Evolutionary conservation across 2,113 vertebrate species (phyloP), one percentile per base, ranked within the genome.

Genomic region (Chamaea fasciata): DNA sequence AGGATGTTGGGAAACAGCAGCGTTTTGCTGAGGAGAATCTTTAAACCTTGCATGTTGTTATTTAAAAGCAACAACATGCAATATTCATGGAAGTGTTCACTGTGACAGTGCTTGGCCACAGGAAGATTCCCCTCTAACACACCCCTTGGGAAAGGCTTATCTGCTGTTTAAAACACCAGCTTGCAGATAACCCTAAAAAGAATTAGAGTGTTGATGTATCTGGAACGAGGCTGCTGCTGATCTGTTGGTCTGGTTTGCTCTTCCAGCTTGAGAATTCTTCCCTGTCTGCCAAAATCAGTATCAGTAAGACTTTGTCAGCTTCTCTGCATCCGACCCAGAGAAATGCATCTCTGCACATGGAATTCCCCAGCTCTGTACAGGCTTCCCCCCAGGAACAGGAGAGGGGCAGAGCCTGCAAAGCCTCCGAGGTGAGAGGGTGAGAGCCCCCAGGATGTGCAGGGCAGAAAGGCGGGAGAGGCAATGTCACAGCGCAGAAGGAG

Each of bases 321-420:
- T 83, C 94, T 90, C 91, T 83, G 76, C 77, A 87, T 87, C 92
- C 90, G 94, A 94, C 55, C 19, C 74, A 85, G 23, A 76, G 74
- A 59, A 8, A 20, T 5, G 47, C n/a, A 67, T 49, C 16, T 35
- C 46, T 27, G 68, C 65, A 30, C 65, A 7, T 15, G 59, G 63
- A 92, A 49, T 46, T 67, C 79, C 92, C 57, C 95, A 68, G 92
- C 64, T 68, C 71, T 4, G 5, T 26, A 67, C 62, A 60, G 42
- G 10, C 53, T 70, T 59, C 33, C 65, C 64, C 80, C 6, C 31
- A 15, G 55, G 33, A 60, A 9, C 18, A 35, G n/a, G 15, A n/a
- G 39, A 37, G 67, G 60, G 69, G 70, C 47, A 67, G 10, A 7
- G 46, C 31, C 60, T 33, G 86, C 65, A 35, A 4, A 62, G 12